phyloP scores from a whole-genome alignment of 2,888 invertebrate species.

The Troides aeacus region DNA sequence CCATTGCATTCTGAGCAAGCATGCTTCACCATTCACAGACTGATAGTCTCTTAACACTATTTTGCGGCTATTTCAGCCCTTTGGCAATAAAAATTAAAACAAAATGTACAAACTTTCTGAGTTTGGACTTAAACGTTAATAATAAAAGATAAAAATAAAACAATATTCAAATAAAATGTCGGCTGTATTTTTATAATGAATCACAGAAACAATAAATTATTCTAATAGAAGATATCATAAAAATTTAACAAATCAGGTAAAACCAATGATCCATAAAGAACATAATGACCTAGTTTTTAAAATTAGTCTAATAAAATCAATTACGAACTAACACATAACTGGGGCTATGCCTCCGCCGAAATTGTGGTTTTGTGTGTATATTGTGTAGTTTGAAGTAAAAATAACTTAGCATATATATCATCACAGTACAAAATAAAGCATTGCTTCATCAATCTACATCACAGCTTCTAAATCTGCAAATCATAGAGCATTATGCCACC shows the following conservation, averaged over 20 bases:
- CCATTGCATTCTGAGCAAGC: too few relatives aligned
- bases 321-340: slow-evolving; percentile 18
- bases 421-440: slow-evolving; percentile 80
- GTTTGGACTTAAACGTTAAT: too few relatives aligned
- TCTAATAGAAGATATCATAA: slow-evolving; percentile 62
- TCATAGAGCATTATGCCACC: slow-evolving; percentile 38
- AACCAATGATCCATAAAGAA: slow-evolving; percentile 42
- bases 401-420: slow-evolving; percentile 66
- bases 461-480: slow-evolving; percentile 71
- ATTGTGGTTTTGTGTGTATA: slow-evolving; percentile 27
- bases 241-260: slow-evolving; percentile 46
- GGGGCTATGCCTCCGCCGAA: slow-evolving; percentile 51
- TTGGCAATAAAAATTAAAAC: too few relatives aligned
- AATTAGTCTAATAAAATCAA: slow-evolving; percentile 19
- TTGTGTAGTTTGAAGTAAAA: slow-evolving; percentile 37
- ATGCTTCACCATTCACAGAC: too few relatives aligned
- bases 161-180: slow-evolving; percentile 16
- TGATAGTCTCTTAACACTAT: too few relatives aligned
- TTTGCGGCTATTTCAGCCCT: too few relatives aligned
- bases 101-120: too few relatives aligned
- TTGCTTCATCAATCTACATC: slow-evolving; percentile 74
- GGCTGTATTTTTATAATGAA: slow-evolving; percentile 54
- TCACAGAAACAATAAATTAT: slow-evolving; percentile 73
- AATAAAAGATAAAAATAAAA: slow-evolving; percentile 4
- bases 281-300: slow-evolving; percentile 39